Evolutionary conservation across 2,113 vertebrate species (phyloP), one percentile per base, ranked within the genome.

Genomic region (Montifringilla adamsi): DNA sequence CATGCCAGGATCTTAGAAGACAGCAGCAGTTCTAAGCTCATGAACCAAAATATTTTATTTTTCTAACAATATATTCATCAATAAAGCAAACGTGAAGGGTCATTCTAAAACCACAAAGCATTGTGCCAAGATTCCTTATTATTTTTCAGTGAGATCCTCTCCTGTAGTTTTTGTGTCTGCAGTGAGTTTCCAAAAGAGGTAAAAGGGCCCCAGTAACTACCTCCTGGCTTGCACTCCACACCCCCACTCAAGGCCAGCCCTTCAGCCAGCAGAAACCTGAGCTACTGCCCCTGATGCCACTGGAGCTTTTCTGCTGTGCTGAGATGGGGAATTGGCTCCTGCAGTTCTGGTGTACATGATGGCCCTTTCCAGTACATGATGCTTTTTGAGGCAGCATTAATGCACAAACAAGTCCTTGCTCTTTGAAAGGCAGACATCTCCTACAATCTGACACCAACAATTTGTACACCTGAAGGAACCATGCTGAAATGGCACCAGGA

Each of bases 401-500:
- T 30, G 47, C 70, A 85, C 69, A 76, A 47, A 72, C 1, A 0
- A 60, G 30, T 74, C 33, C 55, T 60, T 59, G 39, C 56, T 83
- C 78, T 77, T 49, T 60, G 56, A 49, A 77, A 94, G 55, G 60
- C 55, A 91, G 91, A 41, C 17, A 55, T 75, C 37, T 85, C 58
- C 72, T 31, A 43, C 72, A 84, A 24, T 30, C 64, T 62, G 76
- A 82, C 74, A 89, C 58, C 33, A 60, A 22, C 26, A 77, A 56
- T 49, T 74, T 21, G 68, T 46, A 88, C 23, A 84, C 52, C 56
- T 88, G 73, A 86, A 77, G 84, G 78, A 63, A 77, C 52, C 22
- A 30, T 64, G 52, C 17, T 28, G 72, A 84, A 96, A 94, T 35
- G 44, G 52, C 58, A 90, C 58, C 28, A 55, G 43, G 74, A 95